These are phyloP conservation scores for Magallana nippona DNA, from an alignment of 2,888 invertebrate genomes.

Conservation along the genomic window DNA sequence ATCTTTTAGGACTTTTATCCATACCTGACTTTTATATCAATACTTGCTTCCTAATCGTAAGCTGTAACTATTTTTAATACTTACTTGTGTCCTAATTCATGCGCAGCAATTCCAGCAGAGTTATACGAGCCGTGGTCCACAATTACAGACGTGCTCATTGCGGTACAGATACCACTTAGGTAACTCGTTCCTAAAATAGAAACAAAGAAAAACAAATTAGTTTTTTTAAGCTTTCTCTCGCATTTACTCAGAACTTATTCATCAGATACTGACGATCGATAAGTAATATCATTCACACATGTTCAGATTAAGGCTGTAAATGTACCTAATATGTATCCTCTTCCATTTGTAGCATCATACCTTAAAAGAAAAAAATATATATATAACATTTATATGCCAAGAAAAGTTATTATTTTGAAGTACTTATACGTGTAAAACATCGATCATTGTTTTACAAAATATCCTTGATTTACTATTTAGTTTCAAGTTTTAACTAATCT, in stretches of 20 bases:
- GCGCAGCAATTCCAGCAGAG: slow-evolving; percentile 63
- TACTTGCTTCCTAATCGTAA: not conserved
- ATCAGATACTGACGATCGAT: no score
- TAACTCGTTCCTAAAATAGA: slow-evolving; percentile 66
- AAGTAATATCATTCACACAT: no score
- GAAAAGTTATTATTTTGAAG: no score
- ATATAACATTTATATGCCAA: not conserved
- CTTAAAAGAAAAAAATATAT: slow-evolving; percentile 51
- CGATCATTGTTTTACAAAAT: no score
- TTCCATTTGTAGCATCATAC: slow-evolving; percentile 59
- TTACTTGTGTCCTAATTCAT: slow-evolving; percentile 68
- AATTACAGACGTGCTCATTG: slow-evolving; percentile 62
- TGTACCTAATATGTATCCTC: slow-evolving; percentile 64
- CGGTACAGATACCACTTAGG: slow-evolving; percentile 67
- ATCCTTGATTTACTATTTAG: no score
- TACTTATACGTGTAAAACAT: no score
- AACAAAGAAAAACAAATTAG: not conserved
- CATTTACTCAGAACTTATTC: no score
- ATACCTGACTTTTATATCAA: no score
- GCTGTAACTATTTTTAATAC: slow-evolving; percentile 26
- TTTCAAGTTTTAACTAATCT: no score
- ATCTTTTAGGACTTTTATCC: no score
- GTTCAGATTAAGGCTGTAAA: not conserved
- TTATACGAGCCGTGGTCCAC: slow-evolving; percentile 66
- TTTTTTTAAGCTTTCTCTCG: not conserved